Conservation (phyloP, 2,888 invertebrate species). For the Aphodius sticticus region DNA sequence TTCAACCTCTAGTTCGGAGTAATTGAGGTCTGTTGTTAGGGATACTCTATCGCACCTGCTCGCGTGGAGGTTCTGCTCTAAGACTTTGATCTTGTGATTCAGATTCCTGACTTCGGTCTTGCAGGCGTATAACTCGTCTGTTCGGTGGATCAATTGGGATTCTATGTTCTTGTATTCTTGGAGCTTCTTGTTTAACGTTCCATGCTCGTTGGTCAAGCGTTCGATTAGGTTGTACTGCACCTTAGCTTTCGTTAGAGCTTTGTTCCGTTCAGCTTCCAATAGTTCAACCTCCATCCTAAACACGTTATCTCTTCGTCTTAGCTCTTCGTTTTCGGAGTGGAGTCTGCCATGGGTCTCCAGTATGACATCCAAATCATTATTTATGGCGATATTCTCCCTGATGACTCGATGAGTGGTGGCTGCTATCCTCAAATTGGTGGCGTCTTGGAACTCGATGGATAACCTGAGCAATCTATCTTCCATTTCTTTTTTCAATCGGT, state of each 20-base stretch:
- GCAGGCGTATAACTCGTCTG: neutral
- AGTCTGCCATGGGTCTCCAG: slow-evolving; percentile 70
- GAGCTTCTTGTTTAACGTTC: slow-evolving; percentile 47
- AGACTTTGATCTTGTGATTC: slow-evolving; percentile 38
- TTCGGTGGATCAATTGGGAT: slow-evolving; percentile 26
- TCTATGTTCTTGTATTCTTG: slow-evolving; percentile 45
- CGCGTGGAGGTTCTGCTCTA: slow-evolving; percentile 67
- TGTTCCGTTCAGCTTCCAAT: slow-evolving; percentile 70
- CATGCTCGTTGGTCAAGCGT: slow-evolving; percentile 66
- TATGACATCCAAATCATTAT: slow-evolving; percentile 77
- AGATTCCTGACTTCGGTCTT: neutral
- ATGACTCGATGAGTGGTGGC: slow-evolving; percentile 88
- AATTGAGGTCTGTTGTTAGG: slow-evolving; percentile 60
- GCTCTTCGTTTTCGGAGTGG: slow-evolving; percentile 68
- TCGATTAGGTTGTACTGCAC: slow-evolving; percentile 73
- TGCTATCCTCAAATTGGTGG: slow-evolving; percentile 85
- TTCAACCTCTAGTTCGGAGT: slow-evolving; percentile 62
- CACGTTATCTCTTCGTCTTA: slow-evolving; percentile 66
- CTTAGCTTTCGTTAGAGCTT: slow-evolving; percentile 67
- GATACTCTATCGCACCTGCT: slow-evolving; percentile 62
- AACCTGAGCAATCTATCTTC: slow-evolving; percentile 80
- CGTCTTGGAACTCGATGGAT: slow-evolving; percentile 85
- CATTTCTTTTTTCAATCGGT: slow-evolving; percentile 86
- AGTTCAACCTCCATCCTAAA: slow-evolving; percentile 66
- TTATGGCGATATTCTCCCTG: slow-evolving; percentile 83